These are phyloP conservation scores for Campoletis sonorensis DNA, from an alignment of 1,140 invertebrate species.

Conservation along the genomic window DNA sequence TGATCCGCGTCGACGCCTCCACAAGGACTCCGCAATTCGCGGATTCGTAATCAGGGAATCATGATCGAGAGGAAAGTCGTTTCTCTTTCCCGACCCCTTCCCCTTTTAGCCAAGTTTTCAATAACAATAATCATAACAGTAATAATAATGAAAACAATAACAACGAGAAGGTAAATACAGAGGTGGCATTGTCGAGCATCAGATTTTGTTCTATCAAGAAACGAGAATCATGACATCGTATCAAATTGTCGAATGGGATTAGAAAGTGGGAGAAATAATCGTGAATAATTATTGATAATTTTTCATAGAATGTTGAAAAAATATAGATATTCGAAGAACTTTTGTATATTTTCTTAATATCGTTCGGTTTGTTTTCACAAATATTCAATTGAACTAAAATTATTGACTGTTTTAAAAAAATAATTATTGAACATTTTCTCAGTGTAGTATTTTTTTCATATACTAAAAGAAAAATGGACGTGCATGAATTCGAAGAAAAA, in stretches of 20 bases:
- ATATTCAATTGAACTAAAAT: too few relatives aligned
- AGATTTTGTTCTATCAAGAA: neutral
- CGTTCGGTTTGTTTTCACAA: too few relatives aligned
- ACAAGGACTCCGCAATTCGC: constrained; percentile 71
- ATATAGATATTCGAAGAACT: too few relatives aligned
- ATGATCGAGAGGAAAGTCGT: constrained; percentile 54
- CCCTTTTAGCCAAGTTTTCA: neutral
- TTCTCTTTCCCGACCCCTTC: neutral
- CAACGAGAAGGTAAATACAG: constrained; percentile 3
- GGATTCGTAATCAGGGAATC: constrained; percentile 68
- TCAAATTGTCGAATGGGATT: neutral
- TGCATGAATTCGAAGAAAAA: too few relatives aligned
- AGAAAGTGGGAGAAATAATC: neutral
- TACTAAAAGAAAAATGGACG: too few relatives aligned
- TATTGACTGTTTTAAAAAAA: too few relatives aligned
- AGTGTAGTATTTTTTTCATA: too few relatives aligned
- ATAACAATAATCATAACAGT: constrained; percentile 20
- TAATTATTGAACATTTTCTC: too few relatives aligned
- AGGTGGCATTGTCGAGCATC: neutral
- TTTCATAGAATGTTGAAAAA: neutral
- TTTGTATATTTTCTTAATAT: too few relatives aligned
- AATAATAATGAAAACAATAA: constrained; percentile 12
- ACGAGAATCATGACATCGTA: neutral
- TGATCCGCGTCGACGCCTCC: constrained; percentile 66
- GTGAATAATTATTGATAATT: neutral